Evolutionary conservation across 2,888 invertebrate genomes (phyloP), one percentile per base, ranked within the genome.

Genomic region (Candidula unifasciata): DNA sequence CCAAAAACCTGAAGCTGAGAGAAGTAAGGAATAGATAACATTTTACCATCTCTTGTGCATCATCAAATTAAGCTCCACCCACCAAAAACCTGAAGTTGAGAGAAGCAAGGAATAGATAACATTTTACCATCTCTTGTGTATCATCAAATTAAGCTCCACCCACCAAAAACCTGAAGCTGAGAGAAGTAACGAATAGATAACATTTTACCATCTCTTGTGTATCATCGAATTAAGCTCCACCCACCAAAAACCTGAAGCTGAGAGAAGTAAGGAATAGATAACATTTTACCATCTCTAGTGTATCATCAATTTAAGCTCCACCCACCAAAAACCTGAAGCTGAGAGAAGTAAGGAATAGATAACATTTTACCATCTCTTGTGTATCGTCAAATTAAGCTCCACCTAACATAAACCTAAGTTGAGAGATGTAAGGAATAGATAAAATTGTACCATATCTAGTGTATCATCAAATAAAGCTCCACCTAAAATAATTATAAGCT

Each of bases 131-230:
- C 76, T 93, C 93, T 80, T 93, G 88, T n/a, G 89, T 90, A n/a
- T 93, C 93, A 87, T 93, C 93, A 88, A 93, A 93, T 30, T 90
- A 89, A 74, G 90, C 91, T 27, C 91, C n/a, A n/a, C n/a, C n/a
- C n/a, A n/a, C n/a, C n/a, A n/a, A n/a, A n/a, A n/a, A n/a, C n/a
- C 18, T 18, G 18, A 54, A 54, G 16, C 8, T 54, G 54, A 54
- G 16, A 54, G 54, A 54, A 54, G 54, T 13, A 54, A 54, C 16
- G 16, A 54, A 54, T 54, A 54, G 54, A 16, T 54, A 54, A 8
- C 16, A 54, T 54, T 16, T 54, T 54, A 54, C 54, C 24, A 66
- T 66, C 6, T 66, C 24, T 24, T 18, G 27, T 66, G 24, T 66
- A 66, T 57, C 21, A n/a, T n/a, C n/a, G n/a, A n/a, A n/a, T n/a